Base-by-base conservation (phyloP, 2,113 vertebrate genomes). In the Datnioides undecimradiatus region DNA sequence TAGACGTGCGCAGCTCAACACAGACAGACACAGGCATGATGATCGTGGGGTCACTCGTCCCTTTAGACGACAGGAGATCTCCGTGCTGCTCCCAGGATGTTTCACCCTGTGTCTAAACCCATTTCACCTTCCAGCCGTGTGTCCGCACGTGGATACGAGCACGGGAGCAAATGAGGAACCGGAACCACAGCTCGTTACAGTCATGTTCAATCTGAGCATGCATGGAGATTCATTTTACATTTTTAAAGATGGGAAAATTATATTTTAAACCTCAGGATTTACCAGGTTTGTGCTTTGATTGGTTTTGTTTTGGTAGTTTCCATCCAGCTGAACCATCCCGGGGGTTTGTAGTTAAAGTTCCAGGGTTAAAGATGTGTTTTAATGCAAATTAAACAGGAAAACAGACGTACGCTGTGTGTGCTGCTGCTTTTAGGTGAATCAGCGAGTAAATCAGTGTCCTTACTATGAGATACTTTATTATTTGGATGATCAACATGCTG, bases 51-150 rank as follows among this genome's bases (percentile, higher is more conserved):
- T 57, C 59, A 16, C 4, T n/a, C 19, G 0, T 41, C 55, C 38
- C 51, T 46, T 46, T 21, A 40, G 31, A 77, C 13, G 9, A 16
- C 25, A 33, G 9, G 25, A 68, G 46, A n/a, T 27, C n/a, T n/a
- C n/a, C n/a, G n/a, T n/a, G n/a, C n/a, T n/a, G n/a, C n/a, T 59
- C 34, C 45, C 33, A 2, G 0, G 0, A 59, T 21, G 19, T 3
- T 34, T 68, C 31, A 6, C 13, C 6, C 49, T 51, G n/a, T 8
- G 8, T 73, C 48, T 36, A 41, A 69, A 52, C 27, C 25, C 19
- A 7, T 45, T 58, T 58, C 25, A 55, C 25, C 55, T 59, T 57
- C 59, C 36, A 16, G 48, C 48, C n/a, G n/a, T n/a, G n/a, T n/a
- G n/a, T 65, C 23, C 23, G 34, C 36, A 12, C 29, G 6, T 0